Percentiles rank a stretch among this genome's conserved stretches.
Conservation (phyloP, 30 jellyfish, hydroid and myxozoan genomes). For the Aurelia sp. region DNA sequence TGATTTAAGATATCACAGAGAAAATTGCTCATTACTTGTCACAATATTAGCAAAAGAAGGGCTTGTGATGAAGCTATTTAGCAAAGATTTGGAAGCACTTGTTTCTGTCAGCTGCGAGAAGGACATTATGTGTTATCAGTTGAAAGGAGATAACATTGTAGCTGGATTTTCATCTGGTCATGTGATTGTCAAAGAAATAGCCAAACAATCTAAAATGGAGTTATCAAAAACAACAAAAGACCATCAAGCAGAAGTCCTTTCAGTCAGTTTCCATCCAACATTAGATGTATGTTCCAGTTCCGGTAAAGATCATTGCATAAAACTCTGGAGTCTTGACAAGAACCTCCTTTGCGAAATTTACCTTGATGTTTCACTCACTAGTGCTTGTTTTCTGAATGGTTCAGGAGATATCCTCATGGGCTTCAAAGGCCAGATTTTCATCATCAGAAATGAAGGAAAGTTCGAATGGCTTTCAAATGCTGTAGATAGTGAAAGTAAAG, state of each 20-base stretch:
- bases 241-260: conserved; percentile 39
- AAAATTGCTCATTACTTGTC: not conserved
- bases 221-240: conserved; percentile 8
- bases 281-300: conserved; percentile 42
- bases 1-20: conserved; percentile 28
- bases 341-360: conserved; percentile 61
- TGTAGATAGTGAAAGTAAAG: not conserved
- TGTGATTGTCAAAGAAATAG: conserved; percentile 9
- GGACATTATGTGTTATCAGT: conserved; percentile 29
- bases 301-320: conserved; percentile 56
- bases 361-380: conserved; percentile 40
- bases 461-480: conserved; percentile 38
- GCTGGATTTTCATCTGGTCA: conserved; percentile 69
- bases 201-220: not conserved
- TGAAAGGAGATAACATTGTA: conserved; percentile 33
- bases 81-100: conserved; percentile 7
- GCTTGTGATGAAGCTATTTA: conserved; percentile 12
- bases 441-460: conserved; percentile 26
- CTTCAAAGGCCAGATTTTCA: conserved; percentile 50
- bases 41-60: conserved; percentile 44
- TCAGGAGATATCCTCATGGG: conserved; percentile 67
- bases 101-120: conserved; percentile 38
- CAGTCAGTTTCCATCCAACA: conserved; percentile 53
- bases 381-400: conserved; percentile 70
- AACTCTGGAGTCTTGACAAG: conserved; percentile 70